These are phyloP conservation scores for Oncorhynchus tshawytscha DNA, from an alignment of 2,113 vertebrate species.

Conservation along the genomic window DNA sequence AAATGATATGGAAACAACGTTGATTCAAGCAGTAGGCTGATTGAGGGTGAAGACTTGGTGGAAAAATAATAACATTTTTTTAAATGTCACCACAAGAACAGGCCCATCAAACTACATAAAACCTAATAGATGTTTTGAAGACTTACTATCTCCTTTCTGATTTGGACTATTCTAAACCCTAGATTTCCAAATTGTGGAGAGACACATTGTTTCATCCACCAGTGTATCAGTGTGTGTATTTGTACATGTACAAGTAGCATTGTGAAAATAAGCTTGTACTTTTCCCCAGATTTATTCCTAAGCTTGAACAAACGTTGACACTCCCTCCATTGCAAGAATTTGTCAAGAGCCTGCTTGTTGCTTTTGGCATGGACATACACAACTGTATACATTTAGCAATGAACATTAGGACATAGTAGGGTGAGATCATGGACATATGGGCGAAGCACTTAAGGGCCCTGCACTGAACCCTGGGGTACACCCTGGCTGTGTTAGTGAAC, in stretches of 20 bases:
- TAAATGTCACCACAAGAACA: constrained; percentile 40
- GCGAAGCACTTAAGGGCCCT: constrained; percentile 5
- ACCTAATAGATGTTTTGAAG: not conserved
- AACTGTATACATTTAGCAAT: constrained; percentile 62
- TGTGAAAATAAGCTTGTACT: constrained; percentile 58
- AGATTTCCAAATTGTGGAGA: constrained; percentile 16
- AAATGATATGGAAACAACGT: too few species aligned
- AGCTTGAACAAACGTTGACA: constrained; percentile 57
- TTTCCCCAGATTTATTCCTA: constrained; percentile 51
- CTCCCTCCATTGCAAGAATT: constrained; percentile 56
- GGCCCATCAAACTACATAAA: constrained; percentile 3
- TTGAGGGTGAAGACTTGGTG: constrained; percentile 12
- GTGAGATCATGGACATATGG: constrained; percentile 66
- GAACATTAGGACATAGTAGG: constrained; percentile 25
- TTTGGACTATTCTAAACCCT: constrained; percentile 11
- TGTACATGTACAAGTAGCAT: constrained; percentile 39
- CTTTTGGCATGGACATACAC: constrained; percentile 60
- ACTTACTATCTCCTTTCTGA: constrained; percentile 17
- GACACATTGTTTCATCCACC: constrained; percentile 32
- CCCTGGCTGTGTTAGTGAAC: constrained; percentile 41
- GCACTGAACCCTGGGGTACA: constrained; percentile 33
- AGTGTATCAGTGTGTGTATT: constrained; percentile 43
- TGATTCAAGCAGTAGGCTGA: constrained; percentile 28
- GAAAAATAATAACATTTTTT: constrained; percentile 20
- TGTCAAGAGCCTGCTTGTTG: constrained; percentile 61